Percentiles rank a stretch among this genome's conserved stretches.
Conservation (phyloP, 2,888 invertebrate genomes). For the Tetranychus piercei region DNA sequence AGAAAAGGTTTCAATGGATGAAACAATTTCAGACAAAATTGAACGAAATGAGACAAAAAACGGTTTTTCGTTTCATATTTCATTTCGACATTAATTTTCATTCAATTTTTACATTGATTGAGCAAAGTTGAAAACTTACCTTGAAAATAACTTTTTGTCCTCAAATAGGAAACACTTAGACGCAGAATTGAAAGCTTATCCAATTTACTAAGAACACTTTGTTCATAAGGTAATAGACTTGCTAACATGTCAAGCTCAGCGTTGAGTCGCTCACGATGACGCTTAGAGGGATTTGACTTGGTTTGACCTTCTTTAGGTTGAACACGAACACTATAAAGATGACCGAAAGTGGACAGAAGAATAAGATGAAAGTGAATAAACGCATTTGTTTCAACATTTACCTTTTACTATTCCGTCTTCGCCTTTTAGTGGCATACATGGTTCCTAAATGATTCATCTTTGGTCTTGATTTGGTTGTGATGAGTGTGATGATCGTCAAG, state of each 20-base stretch:
- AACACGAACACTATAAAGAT: slow-evolving; percentile 6
- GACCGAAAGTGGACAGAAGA: not conserved
- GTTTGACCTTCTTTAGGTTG: slow-evolving; percentile 74
- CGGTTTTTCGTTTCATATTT: too few species aligned
- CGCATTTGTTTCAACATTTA: slow-evolving; percentile 35
- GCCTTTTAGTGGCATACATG: slow-evolving; percentile 86
- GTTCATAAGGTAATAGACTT: slow-evolving; percentile 81
- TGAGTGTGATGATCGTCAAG: not conserved
- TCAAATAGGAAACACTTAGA: slow-evolving; percentile 89
- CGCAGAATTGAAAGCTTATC: slow-evolving; percentile 93
- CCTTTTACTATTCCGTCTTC: slow-evolving; percentile 91
- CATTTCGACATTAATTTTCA: too few species aligned
- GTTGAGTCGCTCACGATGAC: slow-evolving; percentile 91
- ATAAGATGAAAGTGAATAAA: not conserved
- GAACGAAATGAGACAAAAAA: too few species aligned
- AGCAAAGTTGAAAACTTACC: too few species aligned
- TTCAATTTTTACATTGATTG: too few species aligned
- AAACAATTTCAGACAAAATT: not conserved
- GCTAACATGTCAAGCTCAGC: slow-evolving; percentile 94
- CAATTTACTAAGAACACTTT: slow-evolving; percentile 90
- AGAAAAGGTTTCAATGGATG: not conserved
- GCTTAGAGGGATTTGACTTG: slow-evolving; percentile 92
- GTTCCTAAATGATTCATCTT: slow-evolving; percentile 36
- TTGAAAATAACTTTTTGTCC: slow-evolving; percentile 99
- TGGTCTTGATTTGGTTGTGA: slow-evolving; percentile 3